Conservation (phyloP, 2,113 vertebrate species). For the Vidua chalybeata region DNA sequence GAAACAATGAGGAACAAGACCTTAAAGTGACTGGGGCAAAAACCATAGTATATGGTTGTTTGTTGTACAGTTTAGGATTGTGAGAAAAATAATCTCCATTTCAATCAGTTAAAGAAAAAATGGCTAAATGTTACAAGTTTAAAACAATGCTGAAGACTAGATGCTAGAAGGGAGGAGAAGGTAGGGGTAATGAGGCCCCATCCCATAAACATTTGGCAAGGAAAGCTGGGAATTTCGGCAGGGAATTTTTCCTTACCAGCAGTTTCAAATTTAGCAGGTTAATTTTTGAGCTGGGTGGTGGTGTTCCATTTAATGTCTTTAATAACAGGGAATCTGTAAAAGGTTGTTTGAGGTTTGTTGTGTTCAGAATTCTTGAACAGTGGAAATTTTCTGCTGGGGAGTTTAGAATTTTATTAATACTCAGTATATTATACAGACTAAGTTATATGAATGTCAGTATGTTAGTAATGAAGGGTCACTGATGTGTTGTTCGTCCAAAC, state of each 20-base stretch:
- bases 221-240: not conserved
- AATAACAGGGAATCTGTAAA: not conserved
- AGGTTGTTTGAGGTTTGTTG: not conserved
- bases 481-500: not conserved
- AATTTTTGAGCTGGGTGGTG: not conserved
- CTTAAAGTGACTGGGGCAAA: not conserved
- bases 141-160: not conserved
- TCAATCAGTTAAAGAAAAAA: not conserved
- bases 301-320: not conserved
- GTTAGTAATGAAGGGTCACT: not conserved
- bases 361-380: not conserved
- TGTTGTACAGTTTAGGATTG: not conserved
- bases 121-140: not conserved
- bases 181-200: not conserved
- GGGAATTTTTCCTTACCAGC: not conserved
- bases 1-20: not conserved
- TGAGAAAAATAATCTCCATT: not conserved
- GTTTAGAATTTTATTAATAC: not conserved
- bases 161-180: not conserved
- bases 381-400: not conserved
- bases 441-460: not conserved
- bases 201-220: not conserved
- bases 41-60: not conserved
- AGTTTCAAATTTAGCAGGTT: not conserved
- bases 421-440: not conserved